Conservation (phyloP, 2,888 invertebrate genomes). For the Amblyjoppa fuscipennis region DNA sequence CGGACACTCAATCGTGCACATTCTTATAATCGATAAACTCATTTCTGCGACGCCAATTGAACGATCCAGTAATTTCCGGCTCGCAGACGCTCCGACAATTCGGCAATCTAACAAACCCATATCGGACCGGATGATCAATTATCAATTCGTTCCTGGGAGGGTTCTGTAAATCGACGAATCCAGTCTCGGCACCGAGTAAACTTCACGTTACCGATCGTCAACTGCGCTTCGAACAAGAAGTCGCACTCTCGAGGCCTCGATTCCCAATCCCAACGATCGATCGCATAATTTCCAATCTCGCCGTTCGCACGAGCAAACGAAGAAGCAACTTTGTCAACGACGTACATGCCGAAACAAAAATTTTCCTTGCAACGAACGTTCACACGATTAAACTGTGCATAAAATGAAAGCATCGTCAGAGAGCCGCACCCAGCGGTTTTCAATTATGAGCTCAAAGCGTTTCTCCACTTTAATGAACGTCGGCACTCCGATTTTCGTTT, state of each 20-base stretch:
- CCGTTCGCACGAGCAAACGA: not conserved
- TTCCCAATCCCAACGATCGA: not conserved
- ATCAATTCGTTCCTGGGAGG: not conserved
- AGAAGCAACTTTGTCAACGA: not conserved
- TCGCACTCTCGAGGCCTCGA: not conserved
- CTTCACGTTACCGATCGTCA: not conserved
- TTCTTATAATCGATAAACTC: conserved; percentile 5
- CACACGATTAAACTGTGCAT: conserved; percentile 34
- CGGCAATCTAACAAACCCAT: conserved; percentile 6
- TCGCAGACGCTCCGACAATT: not conserved
- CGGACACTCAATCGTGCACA: not conserved
- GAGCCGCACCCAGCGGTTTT: conserved; percentile 33
- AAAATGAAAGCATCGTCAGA: conserved; percentile 50
- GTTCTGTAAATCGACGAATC: not conserved
- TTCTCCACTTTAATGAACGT: conserved; percentile 56
- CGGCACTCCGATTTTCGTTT: conserved; percentile 40
- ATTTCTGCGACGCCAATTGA: not conserved
- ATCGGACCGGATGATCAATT: conserved; percentile 8
- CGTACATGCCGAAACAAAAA: not conserved
- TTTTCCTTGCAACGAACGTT: conserved; percentile 25
- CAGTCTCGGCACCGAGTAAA: not conserved
- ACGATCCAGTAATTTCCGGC: conserved; percentile 6
- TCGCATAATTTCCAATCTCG: not conserved
- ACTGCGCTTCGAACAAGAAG: not conserved
- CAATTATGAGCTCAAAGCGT: conserved; percentile 55